These are phyloP conservation scores for Synanthedon andrenaeformis DNA, from an alignment of 2,888 invertebrate genomes.

Conservation along the genomic window DNA sequence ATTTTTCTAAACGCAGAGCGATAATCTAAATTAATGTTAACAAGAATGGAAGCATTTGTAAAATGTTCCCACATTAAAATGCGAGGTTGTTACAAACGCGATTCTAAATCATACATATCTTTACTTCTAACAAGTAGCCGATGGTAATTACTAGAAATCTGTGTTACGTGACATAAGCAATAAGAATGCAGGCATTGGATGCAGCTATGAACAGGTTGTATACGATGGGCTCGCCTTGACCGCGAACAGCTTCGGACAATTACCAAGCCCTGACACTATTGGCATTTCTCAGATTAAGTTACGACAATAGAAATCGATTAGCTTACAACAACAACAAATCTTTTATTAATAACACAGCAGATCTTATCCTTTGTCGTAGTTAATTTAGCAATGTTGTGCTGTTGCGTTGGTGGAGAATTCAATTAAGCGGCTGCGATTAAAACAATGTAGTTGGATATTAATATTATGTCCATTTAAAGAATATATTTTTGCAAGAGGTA, in stretches of 20 bases:
- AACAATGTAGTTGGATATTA: slow-evolving; percentile 24
- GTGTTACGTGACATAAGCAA: neutral
- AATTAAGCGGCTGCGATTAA: slow-evolving; percentile 1
- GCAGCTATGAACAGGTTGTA: slow-evolving; percentile 12
- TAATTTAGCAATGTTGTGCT: neutral
- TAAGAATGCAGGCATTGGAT: neutral
- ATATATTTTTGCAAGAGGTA: slow-evolving; percentile 9
- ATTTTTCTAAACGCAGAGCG: slow-evolving; percentile 26
- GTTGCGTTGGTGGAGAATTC: slow-evolving; percentile 9
- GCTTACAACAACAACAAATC: neutral
- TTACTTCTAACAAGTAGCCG: neutral
- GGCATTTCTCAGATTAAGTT: slow-evolving; percentile 17
- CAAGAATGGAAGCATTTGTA: slow-evolving; percentile 28
- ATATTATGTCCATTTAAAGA: slow-evolving; percentile 13
- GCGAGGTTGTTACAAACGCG: slow-evolving; percentile 31
- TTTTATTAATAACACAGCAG: neutral
- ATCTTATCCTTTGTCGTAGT: neutral
- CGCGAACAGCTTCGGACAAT: slow-evolving; percentile 34
- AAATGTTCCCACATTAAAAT: slow-evolving; percentile 53
- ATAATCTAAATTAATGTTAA: slow-evolving; percentile 46
- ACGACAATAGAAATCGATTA: slow-evolving; percentile 5
- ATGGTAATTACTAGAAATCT: neutral
- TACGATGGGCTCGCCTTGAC: slow-evolving; percentile 56
- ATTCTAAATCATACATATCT: neutral
- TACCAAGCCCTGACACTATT: slow-evolving; percentile 51